Evolutionary conservation across 2,888 invertebrate genomes (phyloP).

Genomic region (Agriopis aurantiaria): DNA sequence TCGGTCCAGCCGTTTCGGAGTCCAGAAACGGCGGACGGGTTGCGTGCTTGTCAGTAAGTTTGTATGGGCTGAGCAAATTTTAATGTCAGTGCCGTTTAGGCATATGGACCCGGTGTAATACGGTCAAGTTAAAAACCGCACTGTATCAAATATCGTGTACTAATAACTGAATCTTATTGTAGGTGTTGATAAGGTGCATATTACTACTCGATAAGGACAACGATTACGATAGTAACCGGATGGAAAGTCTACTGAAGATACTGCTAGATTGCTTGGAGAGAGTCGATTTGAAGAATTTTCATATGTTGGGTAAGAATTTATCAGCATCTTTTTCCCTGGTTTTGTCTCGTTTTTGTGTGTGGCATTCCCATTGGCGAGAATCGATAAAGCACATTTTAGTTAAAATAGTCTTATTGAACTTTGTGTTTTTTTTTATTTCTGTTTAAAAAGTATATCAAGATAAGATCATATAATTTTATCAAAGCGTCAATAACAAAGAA

Average conservation of each 20-base stretch:
- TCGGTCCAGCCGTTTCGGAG: too few species aligned
- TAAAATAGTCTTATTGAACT: too few species aligned
- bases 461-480: background rate
- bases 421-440: background rate
- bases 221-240: conserved; percentile 61
- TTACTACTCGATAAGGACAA: conserved; percentile 58
- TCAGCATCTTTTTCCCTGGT: background rate
- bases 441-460: background rate
- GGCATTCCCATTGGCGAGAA: too few species aligned
- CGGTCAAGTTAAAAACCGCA: background rate
- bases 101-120: background rate
- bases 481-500: background rate
- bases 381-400: too few species aligned
- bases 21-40: too few species aligned
- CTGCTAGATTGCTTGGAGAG: conserved; percentile 72
- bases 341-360: too few species aligned
- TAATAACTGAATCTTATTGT: conserved; percentile 8
- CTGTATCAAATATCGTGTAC: background rate
- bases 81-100: background rate
- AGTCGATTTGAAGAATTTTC: conserved; percentile 79
- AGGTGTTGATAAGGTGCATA: conserved; percentile 62
- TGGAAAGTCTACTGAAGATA: conserved; percentile 77
- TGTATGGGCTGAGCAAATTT: background rate
- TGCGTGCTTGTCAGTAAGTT: too few species aligned
- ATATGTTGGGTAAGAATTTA: conserved; percentile 72